Base-by-base conservation (phyloP, 2,113 vertebrate species). In the Silurus glanis region DNA sequence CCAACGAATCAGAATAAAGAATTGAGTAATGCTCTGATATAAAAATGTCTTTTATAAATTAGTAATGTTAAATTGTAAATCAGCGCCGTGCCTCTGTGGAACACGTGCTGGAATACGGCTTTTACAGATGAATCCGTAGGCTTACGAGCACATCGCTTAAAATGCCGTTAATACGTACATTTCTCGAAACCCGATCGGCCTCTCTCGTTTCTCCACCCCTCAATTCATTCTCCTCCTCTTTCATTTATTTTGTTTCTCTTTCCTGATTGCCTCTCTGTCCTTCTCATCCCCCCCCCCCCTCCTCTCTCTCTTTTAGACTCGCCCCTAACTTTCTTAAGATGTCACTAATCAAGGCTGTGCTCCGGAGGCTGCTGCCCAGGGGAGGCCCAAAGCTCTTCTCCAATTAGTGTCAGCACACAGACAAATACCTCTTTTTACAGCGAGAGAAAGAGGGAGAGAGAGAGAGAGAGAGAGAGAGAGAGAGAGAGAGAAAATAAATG, bases 401-500 rank as follows among this genome's bases (percentile, higher is more conserved):
- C 93, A 95, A 94, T 95, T 95, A 95, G 92, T 94, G 94, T 94
- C 93, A 94, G 92, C 88, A 90, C 91, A 91, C 90, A 94, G 90
- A 93, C 90, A 93, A 93, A 92, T 92, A 93, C 86, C 83, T 92
- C 92, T 91, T 92, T 92, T 89, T 91, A 92, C 87, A 86, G 83
- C 84, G 78, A 83, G 47, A 88, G 61, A 75, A 55, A 85, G 84
- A 86, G 86, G 85, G 80, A 83, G 37, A 88, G 56, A 78, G 59
- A 84, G 85, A 86, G 82, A 84, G 86, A 88, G 80, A 69, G 12
- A n/a, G 37, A 56, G 47, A 82, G 25, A 69, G 51, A 37, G 76
- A 45, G 19, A 45, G 53, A 21, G 47, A 85, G 80, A 84, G 84
- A 93, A 89, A 94, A 92, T 94, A 93, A 95, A 93, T 71, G 91